Evolutionary conservation across 1,140 invertebrate genomes (phyloP), one percentile per base, ranked within the genome.

Genomic region (Acyrthosiphon pisum): DNA sequence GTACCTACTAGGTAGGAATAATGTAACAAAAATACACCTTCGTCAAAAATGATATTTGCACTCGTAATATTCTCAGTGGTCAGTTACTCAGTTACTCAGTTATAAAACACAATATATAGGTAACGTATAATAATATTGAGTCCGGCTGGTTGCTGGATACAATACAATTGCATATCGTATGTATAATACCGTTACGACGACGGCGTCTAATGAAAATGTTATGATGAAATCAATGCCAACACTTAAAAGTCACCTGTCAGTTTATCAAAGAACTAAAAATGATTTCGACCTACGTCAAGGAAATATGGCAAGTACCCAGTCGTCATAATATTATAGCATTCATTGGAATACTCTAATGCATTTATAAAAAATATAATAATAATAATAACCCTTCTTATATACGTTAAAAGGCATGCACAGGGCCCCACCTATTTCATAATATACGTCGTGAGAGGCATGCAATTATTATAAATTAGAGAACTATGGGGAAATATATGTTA

Each of bases 151-250:
- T 41, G 9, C 30, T 76, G 83, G 11, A 26, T 84, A 83, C 83
- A 84, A 41, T 44, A 84, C 37, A 84, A 84, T 84, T 84, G 22
- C 81, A 22, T 20, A 35, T 84, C 81, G 35, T 84, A 84, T 26
- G 20, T 35, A 35, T 76, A 18, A 76, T 76, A 37, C 83, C 37
- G 83, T 84, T 84, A 84, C 37, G 1, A 44, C 2, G 23, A 84
- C 18, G 23, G 83, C 44, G 23, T 84, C 37, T 2, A 84, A 26
- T 2, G 9, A 84, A 84, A 41, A 84, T 44, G 23, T 44, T 44
- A 84, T 44, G 37, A 84, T 9, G 83, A 84, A 84, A 84, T 84
- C 23, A 84, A 84, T 84, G 83, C 41, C 83, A 84, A 41, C 23
- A 84, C 9, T 44, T 84, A 22, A 41, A 44, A 84, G 37, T 84